Evolutionary conservation across 2,797 vertebrate genomes (phyloP), one percentile per base, ranked within the genome.

Genomic region (Sebastes itinus): DNA sequence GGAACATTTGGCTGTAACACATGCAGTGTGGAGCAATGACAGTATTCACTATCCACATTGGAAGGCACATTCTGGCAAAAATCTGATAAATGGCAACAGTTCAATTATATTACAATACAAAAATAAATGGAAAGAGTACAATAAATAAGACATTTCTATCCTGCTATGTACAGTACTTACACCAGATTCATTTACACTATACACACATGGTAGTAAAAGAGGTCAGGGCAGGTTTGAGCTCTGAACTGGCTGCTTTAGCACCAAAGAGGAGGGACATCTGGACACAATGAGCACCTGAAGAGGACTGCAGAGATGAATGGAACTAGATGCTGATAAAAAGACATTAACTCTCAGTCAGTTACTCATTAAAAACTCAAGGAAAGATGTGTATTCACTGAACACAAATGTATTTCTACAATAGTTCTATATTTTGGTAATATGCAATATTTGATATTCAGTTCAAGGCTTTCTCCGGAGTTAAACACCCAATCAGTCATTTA

Each of bases 141-240:
- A 95, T 96, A 95, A 96, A 95, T 95, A 94, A 92, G 49, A 84
- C 23, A 80, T 86, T 87, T 82, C 72, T 67, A 75, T 80, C 83
- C 78, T 88, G 68, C 35, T 94, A 91, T 95, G 84, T 95, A 96
- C 95, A 96, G 59, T 91, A 94, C 84, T 93, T 92, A 95, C 93
- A 95, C 55, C 54, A 65, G 52, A 82, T 72, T 88, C 6, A 93
- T 95, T 93, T 94, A 95, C 92, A 95, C 61, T 93, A 92, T 89
- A 73, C 81, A 95, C 32, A 77, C 18, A 27, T n/a, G 22, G 49
- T 82, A 81, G 61, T 72, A 46, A 82, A 67, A 77, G 85, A 94
- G 86, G 85, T 90, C 65, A 68, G 83, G 84, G 87, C 30, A 54
- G 72, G 27, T 89, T 55, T 55, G 69, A 80, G 58, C 67, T 85